Percentiles rank a stretch among this genome's conserved stretches.
phyloP scores from a whole-genome alignment of 2,888 invertebrate species.

The Melikaiella ostensackeni region DNA sequence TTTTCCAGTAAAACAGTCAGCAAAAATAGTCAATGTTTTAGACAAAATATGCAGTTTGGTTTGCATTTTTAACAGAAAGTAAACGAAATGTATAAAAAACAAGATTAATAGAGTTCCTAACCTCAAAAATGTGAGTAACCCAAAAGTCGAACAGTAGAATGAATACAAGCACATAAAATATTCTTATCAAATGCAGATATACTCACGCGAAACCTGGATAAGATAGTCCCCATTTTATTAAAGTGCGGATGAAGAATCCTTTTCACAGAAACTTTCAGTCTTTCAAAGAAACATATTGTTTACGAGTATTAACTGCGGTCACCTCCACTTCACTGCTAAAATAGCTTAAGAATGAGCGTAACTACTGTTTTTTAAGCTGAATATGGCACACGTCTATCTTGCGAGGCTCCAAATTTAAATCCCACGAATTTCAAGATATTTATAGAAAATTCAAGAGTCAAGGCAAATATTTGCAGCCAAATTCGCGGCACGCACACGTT shows the following conservation, averaged over 20 bases:
- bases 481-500: conserved; percentile 25
- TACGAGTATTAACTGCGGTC: conserved; percentile 5
- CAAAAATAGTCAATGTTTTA: not conserved
- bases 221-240: conserved; percentile 47
- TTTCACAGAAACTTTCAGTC: conserved; percentile 21
- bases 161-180: not conserved
- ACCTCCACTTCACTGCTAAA: conserved; percentile 24
- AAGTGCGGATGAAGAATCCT: conserved; percentile 17
- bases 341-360: conserved; percentile 37
- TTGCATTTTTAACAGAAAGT: not conserved
- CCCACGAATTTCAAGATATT: conserved; percentile 27
- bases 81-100: not conserved
- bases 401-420: conserved; percentile 26
- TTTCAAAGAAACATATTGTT: conserved; percentile 52
- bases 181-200: not conserved
- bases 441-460: conserved; percentile 32
- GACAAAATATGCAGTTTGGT: not conserved
- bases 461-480: conserved; percentile 17
- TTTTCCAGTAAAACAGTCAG: not conserved
- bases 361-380: conserved; percentile 44
- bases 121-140: conserved; percentile 47
- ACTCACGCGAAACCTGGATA: conserved; percentile 52
- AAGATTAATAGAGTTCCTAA: conserved; percentile 19
- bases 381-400: conserved; percentile 14
- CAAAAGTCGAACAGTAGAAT: not conserved